phyloP scores from a whole-genome alignment of 2,888 invertebrate species.

The Callyntrura guangdongensis region DNA sequence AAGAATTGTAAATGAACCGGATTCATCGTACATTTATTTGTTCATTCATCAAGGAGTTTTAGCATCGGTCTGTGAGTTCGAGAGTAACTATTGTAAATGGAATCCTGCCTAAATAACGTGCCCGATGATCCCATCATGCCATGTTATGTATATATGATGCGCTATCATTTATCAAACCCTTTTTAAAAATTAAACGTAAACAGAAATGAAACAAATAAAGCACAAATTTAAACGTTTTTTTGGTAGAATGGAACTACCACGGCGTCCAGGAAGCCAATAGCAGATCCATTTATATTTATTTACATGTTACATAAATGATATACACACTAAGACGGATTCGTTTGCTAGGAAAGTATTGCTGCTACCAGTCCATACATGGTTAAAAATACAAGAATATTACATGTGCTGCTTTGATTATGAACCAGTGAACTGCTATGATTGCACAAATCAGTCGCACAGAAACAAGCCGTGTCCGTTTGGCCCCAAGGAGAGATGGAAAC shows the following conservation, averaged over 20 bases:
- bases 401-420: background rate
- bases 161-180: too few species aligned
- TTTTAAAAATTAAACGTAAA: too few species aligned
- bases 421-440: constrained; percentile 18
- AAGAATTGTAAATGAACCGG: constrained; percentile 42
- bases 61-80: background rate
- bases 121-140: background rate
- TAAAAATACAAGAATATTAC: background rate
- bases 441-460: constrained; percentile 37
- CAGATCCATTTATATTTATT: too few species aligned
- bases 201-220: background rate
- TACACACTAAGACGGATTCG: too few species aligned
- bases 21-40: constrained; percentile 34
- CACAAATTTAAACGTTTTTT: background rate
- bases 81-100: background rate
- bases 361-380: background rate
- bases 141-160: too few species aligned
- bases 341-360: too few species aligned
- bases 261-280: too few species aligned
- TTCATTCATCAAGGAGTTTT: constrained; percentile 9
- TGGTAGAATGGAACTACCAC: too few species aligned
- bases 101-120: background rate
- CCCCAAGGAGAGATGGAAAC: background rate
- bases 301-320: too few species aligned
- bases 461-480: constrained; percentile 12